Conservation (phyloP, 92 coral and sea anemone species). For the Parazoanthus swiftii region DNA sequence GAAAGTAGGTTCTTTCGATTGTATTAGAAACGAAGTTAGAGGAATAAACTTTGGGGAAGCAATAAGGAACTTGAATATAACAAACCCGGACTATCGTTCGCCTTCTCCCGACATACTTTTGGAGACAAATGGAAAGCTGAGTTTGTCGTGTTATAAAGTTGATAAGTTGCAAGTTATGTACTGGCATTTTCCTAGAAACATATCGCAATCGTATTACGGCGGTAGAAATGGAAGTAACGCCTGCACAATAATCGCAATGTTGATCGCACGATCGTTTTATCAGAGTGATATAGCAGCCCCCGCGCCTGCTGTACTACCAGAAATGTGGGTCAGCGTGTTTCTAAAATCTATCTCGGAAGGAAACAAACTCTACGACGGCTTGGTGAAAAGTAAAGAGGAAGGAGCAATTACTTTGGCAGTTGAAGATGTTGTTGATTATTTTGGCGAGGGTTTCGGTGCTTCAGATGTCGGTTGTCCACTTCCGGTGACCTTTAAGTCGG, state of each 20-base stretch:
- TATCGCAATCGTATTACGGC: slow-evolving; percentile 55
- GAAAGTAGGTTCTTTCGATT: background rate
- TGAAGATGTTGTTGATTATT: slow-evolving; percentile 51
- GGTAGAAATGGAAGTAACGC: slow-evolving; percentile 61
- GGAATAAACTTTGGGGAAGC: slow-evolving; percentile 31
- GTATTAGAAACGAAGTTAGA: background rate
- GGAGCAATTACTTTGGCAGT: slow-evolving; percentile 50
- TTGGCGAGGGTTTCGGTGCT: slow-evolving; percentile 38
- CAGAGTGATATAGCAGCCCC: slow-evolving; percentile 13
- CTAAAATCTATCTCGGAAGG: slow-evolving; percentile 54
- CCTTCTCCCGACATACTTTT: slow-evolving; percentile 34
- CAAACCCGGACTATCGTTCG: slow-evolving; percentile 29
- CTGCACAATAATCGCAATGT: slow-evolving; percentile 56
- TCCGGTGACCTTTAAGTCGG: slow-evolving; percentile 54
- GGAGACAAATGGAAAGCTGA: slow-evolving; percentile 17
- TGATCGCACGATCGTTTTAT: slow-evolving; percentile 49
- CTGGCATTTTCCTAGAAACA: slow-evolving; percentile 56
- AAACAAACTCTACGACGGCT: slow-evolving; percentile 45
- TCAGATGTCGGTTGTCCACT: slow-evolving; percentile 44
- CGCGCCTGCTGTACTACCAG: slow-evolving; percentile 27
- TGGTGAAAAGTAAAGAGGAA: slow-evolving; percentile 41
- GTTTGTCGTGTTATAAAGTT: slow-evolving; percentile 33
- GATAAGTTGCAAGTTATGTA: slow-evolving; percentile 32
- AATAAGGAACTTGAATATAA: slow-evolving; percentile 19
- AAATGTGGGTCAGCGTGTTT: slow-evolving; percentile 46